Percentiles rank a stretch among this genome's conserved stretches.
These are phyloP conservation scores for Hipposideros larvatus DNA, from an alignment of 2,797 vertebrate species.

Conservation along the genomic window DNA sequence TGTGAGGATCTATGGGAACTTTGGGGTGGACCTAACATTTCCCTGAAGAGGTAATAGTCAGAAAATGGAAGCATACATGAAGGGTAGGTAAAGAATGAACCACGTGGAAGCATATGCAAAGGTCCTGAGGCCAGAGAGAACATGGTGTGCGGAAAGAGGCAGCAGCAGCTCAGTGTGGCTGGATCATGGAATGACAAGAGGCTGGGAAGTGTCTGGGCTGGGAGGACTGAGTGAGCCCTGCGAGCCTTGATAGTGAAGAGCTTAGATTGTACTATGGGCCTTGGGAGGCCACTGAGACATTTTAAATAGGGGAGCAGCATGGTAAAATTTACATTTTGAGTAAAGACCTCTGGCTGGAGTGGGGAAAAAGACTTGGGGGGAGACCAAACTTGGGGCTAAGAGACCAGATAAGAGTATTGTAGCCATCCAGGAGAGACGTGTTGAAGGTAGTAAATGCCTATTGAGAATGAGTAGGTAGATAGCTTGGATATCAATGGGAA, in stretches of 20 bases:
- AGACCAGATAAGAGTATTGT: neutral
- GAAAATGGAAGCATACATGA: neutral
- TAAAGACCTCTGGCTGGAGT: conserved; percentile 21
- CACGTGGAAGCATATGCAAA: neutral
- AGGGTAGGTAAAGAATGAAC: neutral
- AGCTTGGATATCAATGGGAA: neutral
- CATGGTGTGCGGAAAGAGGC: neutral
- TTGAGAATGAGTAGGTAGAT: neutral
- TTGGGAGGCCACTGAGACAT: neutral
- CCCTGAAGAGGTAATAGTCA: neutral
- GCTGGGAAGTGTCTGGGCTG: neutral
- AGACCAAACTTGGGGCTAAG: neutral
- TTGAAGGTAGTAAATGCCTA: neutral
- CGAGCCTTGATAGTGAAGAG: neutral
- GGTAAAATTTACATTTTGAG: neutral
- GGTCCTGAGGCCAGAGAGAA: neutral
- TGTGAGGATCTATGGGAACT: neutral
- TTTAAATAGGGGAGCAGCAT: neutral
- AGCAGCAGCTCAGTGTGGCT: neutral
- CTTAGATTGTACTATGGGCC: neutral
- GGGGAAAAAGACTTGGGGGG: neutral
- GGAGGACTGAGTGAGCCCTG: neutral
- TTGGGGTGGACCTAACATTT: neutral
- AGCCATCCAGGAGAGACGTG: neutral
- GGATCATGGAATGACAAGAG: neutral